Conservation (phyloP, 2,888 invertebrate genomes). For the Digitonthophagus gazella region DNA sequence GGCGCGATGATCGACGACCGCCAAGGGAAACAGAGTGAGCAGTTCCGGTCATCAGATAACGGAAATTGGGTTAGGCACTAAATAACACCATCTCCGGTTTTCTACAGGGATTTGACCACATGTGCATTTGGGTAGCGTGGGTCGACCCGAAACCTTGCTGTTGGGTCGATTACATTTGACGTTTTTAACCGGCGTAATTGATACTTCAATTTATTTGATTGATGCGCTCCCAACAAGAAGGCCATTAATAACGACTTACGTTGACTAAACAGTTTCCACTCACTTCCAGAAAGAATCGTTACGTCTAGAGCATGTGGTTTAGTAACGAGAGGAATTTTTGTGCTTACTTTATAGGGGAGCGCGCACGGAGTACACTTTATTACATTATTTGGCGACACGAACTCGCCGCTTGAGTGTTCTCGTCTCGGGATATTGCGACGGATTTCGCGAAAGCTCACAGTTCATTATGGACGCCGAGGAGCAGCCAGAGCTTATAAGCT, state of each 20-base stretch:
- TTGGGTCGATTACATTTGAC: conserved; percentile 7
- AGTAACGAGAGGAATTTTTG: background rate
- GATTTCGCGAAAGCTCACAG: background rate
- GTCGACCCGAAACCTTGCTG: background rate
- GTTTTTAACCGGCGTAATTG: conserved; percentile 7
- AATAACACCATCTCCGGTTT: conserved; percentile 46
- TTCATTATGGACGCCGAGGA: background rate
- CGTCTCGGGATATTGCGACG: background rate
- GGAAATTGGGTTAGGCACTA: conserved; percentile 49
- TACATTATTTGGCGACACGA: background rate
- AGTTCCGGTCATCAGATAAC: conserved; percentile 45
- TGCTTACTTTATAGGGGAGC: background rate
- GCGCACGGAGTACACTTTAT: background rate
- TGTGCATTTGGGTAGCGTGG: conserved; percentile 28
- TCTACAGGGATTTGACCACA: conserved; percentile 41
- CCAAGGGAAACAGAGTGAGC: conserved; percentile 42
- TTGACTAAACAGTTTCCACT: too few species aligned
- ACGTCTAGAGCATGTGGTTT: background rate
- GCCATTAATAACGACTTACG: too few species aligned
- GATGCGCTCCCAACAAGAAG: background rate
- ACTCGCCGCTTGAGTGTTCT: background rate
- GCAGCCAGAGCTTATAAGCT: background rate
- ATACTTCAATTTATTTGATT: conserved; percentile 10
- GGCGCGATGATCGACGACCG: conserved; percentile 39
- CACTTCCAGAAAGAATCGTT: background rate